Evolutionary conservation across 2,113 vertebrate genomes (phyloP), one percentile per base, ranked within the genome.

Genomic region (Oceanodroma tethys): DNA sequence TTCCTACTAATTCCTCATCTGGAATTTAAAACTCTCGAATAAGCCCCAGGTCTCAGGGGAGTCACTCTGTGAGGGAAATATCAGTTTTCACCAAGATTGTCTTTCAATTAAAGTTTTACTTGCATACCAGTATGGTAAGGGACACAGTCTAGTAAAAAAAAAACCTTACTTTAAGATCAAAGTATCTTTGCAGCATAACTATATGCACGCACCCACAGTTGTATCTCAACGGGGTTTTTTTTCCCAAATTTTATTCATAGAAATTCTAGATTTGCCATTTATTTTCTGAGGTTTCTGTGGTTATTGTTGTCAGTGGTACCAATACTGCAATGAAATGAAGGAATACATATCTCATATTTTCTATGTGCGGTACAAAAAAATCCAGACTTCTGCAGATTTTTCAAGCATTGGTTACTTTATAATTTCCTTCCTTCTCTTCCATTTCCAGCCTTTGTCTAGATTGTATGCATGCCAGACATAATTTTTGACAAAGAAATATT

Each of bases 371-470:
- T 56, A 65, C 88, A 67, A 92, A 95, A 96, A 90, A 86, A 72
- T 93, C 65, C 92, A 95, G 94, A 95, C 94, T 95, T 81, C 32
- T 81, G 86, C 94, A 89, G 43, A 91, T 91, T 97, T 94, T 95
- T 96, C 25, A 95, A 79, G 65, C 42, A 48, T 42, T 84, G 65
- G 86, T 91, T 97, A 86, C 48, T 84, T 95, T 90, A 89, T 32
- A 52, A 60, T 92, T 97, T 97, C 93, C 95, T 95, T 94, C 56
- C 56, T 95, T 81, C 43, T 83, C 21, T 80, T 85, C 84, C 43
- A 43, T 88, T 92, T 83, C 56, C 65, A 75, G 72, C 43, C 40
- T 88, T 93, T 95, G 94, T 95, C 94, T 92, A 84, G 52, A 75
- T 84, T 81, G 65, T 65, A 67, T 48, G 50, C 47, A 89, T 56